phyloP scores from a whole-genome alignment of 2,888 invertebrate species.

The Heliconius ethilla region DNA sequence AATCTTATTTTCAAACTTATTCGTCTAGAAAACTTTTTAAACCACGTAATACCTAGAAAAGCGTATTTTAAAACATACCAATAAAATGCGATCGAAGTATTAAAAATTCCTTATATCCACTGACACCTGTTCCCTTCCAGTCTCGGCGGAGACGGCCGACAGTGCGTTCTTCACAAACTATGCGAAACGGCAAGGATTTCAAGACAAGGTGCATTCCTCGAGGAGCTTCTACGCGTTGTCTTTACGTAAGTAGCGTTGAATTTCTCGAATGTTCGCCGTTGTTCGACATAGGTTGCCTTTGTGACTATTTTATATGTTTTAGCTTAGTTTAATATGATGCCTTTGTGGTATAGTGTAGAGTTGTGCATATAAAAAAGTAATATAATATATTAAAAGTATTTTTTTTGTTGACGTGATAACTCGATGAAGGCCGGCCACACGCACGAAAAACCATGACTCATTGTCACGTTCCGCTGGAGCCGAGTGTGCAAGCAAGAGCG shows the following conservation, averaged over 20 bases:
- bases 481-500: no score
- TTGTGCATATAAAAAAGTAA: no score
- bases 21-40: not conserved
- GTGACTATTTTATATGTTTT: conserved; percentile 20
- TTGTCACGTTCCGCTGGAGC: no score
- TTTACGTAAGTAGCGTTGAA: conserved; percentile 79
- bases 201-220: conserved; percentile 82
- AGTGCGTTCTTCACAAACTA: conserved; percentile 85
- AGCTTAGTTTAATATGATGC: not conserved
- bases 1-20: no score
- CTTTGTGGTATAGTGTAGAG: not conserved
- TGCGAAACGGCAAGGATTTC: conserved; percentile 80
- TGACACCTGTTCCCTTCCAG: conserved; percentile 61
- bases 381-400: no score
- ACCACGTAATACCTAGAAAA: not conserved
- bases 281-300: conserved; percentile 28
- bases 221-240: conserved; percentile 84
- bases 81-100: conserved; percentile 14
- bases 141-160: conserved; percentile 80
- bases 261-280: conserved; percentile 32
- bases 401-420: no score
- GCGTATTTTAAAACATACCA: not conserved
- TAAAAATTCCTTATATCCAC: conserved; percentile 21
- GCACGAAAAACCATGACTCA: no score
- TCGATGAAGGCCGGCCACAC: no score